phyloP scores from a whole-genome alignment of 2,797 vertebrate species.

The Iguana delicatissima region DNA sequence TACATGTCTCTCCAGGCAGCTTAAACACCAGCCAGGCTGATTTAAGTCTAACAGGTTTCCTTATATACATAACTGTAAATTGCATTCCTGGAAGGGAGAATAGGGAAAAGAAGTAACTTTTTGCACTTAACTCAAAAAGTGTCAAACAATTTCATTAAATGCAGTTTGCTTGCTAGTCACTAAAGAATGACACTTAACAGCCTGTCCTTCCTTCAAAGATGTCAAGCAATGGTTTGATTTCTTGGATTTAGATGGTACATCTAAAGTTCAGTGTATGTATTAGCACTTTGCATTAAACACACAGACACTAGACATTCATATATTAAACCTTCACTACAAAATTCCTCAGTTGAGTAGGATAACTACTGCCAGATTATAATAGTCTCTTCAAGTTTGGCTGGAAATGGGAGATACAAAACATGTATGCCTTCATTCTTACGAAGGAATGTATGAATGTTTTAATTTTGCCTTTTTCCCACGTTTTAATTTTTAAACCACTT shows the following conservation, averaged over 20 bases:
- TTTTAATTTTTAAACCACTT: neutral
- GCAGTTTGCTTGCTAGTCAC: conserved; percentile 15
- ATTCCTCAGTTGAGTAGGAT: neutral
- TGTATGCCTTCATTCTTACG: neutral
- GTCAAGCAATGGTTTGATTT: conserved; percentile 1
- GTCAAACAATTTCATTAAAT: conserved; percentile 48
- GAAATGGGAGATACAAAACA: neutral
- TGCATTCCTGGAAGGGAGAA: conserved; percentile 72
- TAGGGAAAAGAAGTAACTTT: conserved; percentile 61
- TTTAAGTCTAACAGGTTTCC: conserved; percentile 79
- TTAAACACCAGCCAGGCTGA: conserved; percentile 67
- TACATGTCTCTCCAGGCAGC: conserved; percentile 63
- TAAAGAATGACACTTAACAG: neutral
- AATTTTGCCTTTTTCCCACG: neutral
- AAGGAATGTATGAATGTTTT: too few relatives aligned
- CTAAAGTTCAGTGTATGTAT: neutral
- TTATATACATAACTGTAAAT: conserved; percentile 84
- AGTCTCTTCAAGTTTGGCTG: neutral
- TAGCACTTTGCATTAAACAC: accelerated
- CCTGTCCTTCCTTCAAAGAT: neutral
- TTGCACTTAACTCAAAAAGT: conserved; percentile 75
- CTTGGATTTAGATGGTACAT: neutral
- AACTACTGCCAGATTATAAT: too few relatives aligned
- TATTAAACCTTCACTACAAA: neutral
- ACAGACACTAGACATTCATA: accelerated